These are phyloP conservation scores for Cyanistes caeruleus DNA, from an alignment of 2,113 vertebrate genomes.

Conservation along the genomic window DNA sequence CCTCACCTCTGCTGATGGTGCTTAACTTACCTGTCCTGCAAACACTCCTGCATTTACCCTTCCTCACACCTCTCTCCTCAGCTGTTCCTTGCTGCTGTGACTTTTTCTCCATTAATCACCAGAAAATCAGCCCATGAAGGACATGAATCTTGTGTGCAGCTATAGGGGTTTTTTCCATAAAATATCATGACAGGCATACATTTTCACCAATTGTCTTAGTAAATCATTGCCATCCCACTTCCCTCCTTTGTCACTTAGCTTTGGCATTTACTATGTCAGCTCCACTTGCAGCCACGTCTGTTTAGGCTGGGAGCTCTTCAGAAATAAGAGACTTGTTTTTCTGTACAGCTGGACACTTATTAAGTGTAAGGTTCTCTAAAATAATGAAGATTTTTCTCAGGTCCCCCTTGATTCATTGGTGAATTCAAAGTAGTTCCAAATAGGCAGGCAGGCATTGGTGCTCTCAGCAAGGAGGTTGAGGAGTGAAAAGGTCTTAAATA, in stretches of 20 bases:
- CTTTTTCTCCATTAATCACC: neutral
- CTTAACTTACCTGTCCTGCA: neutral
- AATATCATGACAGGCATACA: neutral
- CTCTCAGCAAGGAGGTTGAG: neutral
- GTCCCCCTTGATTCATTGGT: neutral
- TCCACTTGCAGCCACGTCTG: neutral
- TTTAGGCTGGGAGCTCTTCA: neutral
- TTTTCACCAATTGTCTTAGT: neutral
- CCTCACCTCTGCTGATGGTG: neutral
- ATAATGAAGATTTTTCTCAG: slow-evolving; percentile 21
- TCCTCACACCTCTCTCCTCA: neutral
- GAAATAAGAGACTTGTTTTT: neutral
- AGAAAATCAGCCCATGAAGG: neutral
- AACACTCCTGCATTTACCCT: neutral
- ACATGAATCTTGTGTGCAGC: neutral
- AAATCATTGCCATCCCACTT: neutral
- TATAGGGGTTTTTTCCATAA: neutral
- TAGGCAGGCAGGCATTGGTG: neutral
- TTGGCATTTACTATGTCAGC: neutral
- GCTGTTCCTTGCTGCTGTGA: neutral
- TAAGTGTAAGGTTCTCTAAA: neutral
- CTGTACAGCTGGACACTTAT: neutral
- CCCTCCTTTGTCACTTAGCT: neutral
- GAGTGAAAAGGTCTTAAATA: neutral
- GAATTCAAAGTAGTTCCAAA: slow-evolving; percentile 6